Percentiles rank a stretch among this genome's conserved stretches.
Evolutionary conservation across 2,113 vertebrate genomes (phyloP).

Genomic region (Rhinogobius similis): DNA sequence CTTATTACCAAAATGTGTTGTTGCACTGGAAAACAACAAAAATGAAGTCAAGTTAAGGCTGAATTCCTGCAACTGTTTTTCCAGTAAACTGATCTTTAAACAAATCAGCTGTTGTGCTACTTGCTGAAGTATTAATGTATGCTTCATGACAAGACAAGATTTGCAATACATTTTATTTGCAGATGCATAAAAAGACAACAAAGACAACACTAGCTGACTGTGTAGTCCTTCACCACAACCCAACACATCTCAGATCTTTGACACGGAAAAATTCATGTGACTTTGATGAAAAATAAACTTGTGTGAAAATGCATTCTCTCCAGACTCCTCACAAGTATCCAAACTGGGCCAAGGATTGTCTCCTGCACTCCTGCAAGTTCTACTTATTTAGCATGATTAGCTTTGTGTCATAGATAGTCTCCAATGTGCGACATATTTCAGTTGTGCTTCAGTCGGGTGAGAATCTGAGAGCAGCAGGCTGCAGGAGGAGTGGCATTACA

Average conservation of each 20-base stretch:
- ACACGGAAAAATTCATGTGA: background rate
- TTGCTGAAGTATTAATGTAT: background rate
- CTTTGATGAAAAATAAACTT: background rate
- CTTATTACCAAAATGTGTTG: no score
- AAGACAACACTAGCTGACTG: background rate
- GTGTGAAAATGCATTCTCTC: background rate
- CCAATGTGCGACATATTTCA: background rate
- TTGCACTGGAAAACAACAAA: no score
- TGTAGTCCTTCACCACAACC: background rate
- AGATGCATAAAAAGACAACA: background rate
- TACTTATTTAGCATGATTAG: background rate
- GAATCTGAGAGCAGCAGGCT: background rate
- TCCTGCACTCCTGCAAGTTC: no score
- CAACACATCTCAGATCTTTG: slow-evolving; percentile 1
- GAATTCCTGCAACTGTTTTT: background rate
- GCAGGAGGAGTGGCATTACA: slow-evolving; percentile 13
- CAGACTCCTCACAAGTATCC: background rate
- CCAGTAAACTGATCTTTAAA: background rate
- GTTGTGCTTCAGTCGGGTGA: background rate
- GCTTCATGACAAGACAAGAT: background rate
- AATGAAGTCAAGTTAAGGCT: no score
- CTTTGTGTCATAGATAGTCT: background rate
- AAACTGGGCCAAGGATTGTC: background rate
- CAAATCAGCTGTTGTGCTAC: background rate
- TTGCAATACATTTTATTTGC: background rate